phyloP scores from a whole-genome alignment of 37 sponge, comb jelly and placozoan genomes.

The Theonella swinhoei region DNA sequence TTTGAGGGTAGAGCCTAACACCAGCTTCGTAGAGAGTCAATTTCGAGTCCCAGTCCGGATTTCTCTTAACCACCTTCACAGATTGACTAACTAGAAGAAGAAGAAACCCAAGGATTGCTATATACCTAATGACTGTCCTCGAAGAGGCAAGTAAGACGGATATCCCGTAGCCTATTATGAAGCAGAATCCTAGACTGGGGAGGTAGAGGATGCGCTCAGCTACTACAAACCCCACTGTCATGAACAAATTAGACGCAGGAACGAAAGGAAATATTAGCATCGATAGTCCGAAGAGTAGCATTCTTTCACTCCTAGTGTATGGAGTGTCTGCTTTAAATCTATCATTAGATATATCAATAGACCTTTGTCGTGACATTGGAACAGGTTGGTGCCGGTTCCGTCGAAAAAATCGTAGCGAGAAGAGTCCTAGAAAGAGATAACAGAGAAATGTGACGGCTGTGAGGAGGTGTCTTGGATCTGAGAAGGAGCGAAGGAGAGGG shows the following conservation, averaged over 20 bases:
- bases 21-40: constrained; percentile 76
- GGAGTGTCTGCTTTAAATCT: background rate
- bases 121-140: background rate
- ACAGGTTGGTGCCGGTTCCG: too few species aligned
- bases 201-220: constrained; percentile 94
- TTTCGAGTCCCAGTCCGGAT: constrained; percentile 75
- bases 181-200: constrained; percentile 75
- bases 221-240: constrained; percentile 95
- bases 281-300: constrained; percentile 70
- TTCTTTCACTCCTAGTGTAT: background rate
- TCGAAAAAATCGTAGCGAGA: background rate
- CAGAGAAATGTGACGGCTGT: constrained; percentile 48
- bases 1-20: constrained; percentile 65
- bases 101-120: background rate
- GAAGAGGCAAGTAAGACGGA: background rate
- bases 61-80: constrained; percentile 59
- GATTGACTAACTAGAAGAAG: constrained; percentile 18
- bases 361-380: too few species aligned
- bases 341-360: background rate
- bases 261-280: constrained; percentile 85
- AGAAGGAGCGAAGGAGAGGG: constrained; percentile 69
- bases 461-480: constrained; percentile 71
- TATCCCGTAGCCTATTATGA: constrained; percentile 4
- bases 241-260: constrained; percentile 94
- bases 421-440: constrained; percentile 12